phyloP scores from a whole-genome alignment of 2,797 vertebrate genomes.

The Phyllotis vaccarum region DNA sequence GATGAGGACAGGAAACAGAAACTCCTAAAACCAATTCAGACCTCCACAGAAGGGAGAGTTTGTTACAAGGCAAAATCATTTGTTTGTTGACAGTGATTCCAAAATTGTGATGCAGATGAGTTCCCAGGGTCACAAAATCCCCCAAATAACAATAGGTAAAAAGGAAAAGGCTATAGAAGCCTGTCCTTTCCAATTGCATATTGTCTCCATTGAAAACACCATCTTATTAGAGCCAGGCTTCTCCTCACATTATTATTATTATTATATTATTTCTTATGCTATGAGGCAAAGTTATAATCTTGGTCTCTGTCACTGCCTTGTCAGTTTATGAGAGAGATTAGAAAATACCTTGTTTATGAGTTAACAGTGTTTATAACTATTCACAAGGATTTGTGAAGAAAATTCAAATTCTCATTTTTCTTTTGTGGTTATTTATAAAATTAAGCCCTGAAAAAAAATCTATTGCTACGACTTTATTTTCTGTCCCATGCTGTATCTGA shows the following conservation, averaged over 20 bases:
- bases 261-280: slow-evolving; percentile 62
- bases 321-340: slow-evolving; percentile 83
- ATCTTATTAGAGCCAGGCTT: slow-evolving; percentile 55
- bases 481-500: background rate
- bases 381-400: slow-evolving; percentile 55
- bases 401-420: slow-evolving; percentile 32
- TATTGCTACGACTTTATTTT: slow-evolving; percentile 68
- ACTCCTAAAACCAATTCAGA: slow-evolving; percentile 75
- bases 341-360: slow-evolving; percentile 82
- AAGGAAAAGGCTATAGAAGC: slow-evolving; percentile 55
- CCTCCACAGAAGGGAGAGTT: slow-evolving; percentile 76
- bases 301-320: slow-evolving; percentile 72
- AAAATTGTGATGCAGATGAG: slow-evolving; percentile 34
- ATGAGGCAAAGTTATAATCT: background rate
- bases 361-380: slow-evolving; percentile 43
- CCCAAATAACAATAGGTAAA: slow-evolving; percentile 67
- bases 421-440: slow-evolving; percentile 16
- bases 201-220: slow-evolving; percentile 54
- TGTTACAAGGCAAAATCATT: slow-evolving; percentile 81
- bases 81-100: slow-evolving; percentile 65
- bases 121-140: slow-evolving; percentile 33
- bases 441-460: slow-evolving; percentile 59
- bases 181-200: slow-evolving; percentile 42
- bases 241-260: background rate
- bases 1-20: slow-evolving; percentile 70